Conservation (phyloP, 2,888 invertebrate species). For the Dolichopus griseipennis region DNA sequence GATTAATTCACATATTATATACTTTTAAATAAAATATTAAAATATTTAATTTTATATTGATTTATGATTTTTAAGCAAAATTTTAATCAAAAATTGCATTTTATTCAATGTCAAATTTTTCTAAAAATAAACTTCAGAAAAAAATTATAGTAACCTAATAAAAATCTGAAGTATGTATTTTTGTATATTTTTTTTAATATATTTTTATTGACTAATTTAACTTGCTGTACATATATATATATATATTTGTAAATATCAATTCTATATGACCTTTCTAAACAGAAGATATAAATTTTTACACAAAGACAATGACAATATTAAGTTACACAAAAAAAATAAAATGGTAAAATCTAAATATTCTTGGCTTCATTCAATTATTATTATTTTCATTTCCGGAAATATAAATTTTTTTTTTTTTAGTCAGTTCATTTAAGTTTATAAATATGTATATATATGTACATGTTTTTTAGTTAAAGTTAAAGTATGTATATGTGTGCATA, state of each 20-base stretch:
- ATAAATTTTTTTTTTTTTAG: background rate
- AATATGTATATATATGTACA: no score
- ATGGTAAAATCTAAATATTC: background rate
- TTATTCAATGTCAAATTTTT: background rate
- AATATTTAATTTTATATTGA: no score
- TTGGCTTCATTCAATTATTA: background rate
- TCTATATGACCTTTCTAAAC: background rate
- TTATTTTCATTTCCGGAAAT: background rate
- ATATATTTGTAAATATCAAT: background rate
- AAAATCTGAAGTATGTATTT: background rate
- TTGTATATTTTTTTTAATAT: background rate
- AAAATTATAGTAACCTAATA: background rate
- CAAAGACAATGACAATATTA: background rate
- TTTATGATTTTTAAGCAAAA: no score
- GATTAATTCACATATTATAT: no score
- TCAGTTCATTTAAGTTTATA: background rate
- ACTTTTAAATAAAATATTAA: no score
- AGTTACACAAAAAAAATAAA: background rate
- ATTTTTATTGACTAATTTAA: background rate
- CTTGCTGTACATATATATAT: background rate
- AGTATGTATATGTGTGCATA: no score
- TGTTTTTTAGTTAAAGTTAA: no score
- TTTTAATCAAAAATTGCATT: background rate
- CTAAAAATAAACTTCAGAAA: background rate
- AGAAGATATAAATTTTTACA: background rate